phyloP scores from a whole-genome alignment of 2,797 vertebrate species.

The Champsocephalus gunnari region DNA sequence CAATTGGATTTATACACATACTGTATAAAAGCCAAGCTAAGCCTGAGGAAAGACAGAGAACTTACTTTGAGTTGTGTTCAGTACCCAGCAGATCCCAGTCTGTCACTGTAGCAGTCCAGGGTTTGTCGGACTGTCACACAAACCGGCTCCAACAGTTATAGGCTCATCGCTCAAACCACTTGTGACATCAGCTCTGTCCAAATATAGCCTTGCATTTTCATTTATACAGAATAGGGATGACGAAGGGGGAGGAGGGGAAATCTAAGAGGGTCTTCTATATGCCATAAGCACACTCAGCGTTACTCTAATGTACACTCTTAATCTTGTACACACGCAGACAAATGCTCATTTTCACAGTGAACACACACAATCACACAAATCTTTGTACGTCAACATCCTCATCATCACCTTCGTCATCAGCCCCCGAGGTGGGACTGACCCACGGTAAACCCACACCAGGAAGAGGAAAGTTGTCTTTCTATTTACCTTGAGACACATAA shows the following conservation, averaged over 20 bases:
- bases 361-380: slow-evolving; percentile 15
- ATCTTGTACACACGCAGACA: slow-evolving; percentile 19
- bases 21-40: background rate
- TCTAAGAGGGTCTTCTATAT: slow-evolving; percentile 34
- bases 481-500: slow-evolving; percentile 52
- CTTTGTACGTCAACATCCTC: slow-evolving; percentile 55
- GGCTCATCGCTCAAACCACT: slow-evolving; percentile 78
- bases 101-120: slow-evolving; percentile 58
- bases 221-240: slow-evolving; percentile 57
- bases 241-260: background rate
- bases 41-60: slow-evolving; percentile 22
- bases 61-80: slow-evolving; percentile 69
- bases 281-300: slow-evolving; percentile 17
- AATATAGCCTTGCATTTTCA: slow-evolving; percentile 83
- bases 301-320: slow-evolving; percentile 18
- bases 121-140: slow-evolving; percentile 70
- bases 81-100: slow-evolving; percentile 59
- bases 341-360: slow-evolving; percentile 1
- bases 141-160: slow-evolving; percentile 81
- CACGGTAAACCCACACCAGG: slow-evolving; percentile 49
- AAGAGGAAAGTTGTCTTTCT: slow-evolving; percentile 43
- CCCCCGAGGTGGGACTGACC: slow-evolving; percentile 58
- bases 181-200: slow-evolving; percentile 87
- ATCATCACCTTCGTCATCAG: slow-evolving; percentile 60
- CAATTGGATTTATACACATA: background rate